Conservation (phyloP, 2,113 vertebrate genomes). For the Perca schrenkii region DNA sequence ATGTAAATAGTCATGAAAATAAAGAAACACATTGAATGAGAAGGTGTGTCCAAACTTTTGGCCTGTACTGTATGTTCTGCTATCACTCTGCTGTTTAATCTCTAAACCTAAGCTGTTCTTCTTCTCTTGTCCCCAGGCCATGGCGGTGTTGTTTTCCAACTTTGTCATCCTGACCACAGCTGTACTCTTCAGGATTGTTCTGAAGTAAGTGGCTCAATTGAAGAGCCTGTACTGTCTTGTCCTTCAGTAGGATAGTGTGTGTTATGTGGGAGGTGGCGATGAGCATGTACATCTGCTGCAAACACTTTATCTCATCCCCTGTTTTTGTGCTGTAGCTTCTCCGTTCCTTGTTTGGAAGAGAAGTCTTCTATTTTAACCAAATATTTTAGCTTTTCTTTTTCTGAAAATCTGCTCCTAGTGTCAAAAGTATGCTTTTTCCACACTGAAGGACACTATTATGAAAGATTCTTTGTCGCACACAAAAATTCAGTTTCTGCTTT, state of each 20-base stretch:
- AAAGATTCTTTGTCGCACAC: too few species aligned
- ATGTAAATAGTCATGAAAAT: too few species aligned
- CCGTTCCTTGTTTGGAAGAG: background rate
- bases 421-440: background rate
- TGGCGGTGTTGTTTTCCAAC: slow-evolving; percentile 98
- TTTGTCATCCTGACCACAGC: slow-evolving; percentile 99
- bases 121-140: slow-evolving; percentile 87
- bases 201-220: slow-evolving; percentile 90
- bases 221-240: slow-evolving; percentile 2
- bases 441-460: background rate
- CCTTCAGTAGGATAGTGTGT: background rate
- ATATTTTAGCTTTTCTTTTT: background rate
- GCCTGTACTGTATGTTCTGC: too few species aligned
- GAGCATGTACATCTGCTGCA: background rate
- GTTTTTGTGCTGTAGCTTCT: too few species aligned
- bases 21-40: too few species aligned
- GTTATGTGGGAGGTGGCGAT: background rate
- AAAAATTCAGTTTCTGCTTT: too few species aligned
- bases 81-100: slow-evolving; percentile 20
- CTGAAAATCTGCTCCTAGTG: background rate
- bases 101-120: slow-evolving; percentile 36
- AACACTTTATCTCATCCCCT: background rate
- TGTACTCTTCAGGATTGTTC: slow-evolving; percentile 94
- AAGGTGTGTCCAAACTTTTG: too few species aligned
- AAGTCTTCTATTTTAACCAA: background rate